phyloP scores from a whole-genome alignment of 2,888 invertebrate genomes.

The Ryuthela nishihirai region DNA sequence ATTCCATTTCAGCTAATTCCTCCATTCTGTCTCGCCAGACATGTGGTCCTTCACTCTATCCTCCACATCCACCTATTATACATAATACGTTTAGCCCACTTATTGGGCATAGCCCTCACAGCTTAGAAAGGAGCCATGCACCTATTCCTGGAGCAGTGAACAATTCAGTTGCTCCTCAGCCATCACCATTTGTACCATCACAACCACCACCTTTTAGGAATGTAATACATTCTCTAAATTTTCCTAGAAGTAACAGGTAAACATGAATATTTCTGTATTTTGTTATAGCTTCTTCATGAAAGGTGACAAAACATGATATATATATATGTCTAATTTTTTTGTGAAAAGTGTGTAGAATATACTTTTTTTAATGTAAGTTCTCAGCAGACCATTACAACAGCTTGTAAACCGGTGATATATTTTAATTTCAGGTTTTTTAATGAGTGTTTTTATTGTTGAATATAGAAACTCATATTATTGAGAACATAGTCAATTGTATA shows the following conservation, averaged over 20 bases:
- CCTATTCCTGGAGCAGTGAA: conserved; percentile 44
- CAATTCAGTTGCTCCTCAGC: conserved; percentile 47
- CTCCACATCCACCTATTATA: conserved; percentile 45
- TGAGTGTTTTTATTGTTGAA: too few relatives aligned
- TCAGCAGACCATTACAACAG: too few relatives aligned
- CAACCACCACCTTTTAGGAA: conserved; percentile 45
- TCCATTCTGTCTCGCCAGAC: conserved; percentile 48
- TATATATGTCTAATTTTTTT: too few relatives aligned
- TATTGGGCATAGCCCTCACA: conserved; percentile 50
- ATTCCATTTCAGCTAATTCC: conserved; percentile 41
- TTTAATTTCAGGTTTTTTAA: too few relatives aligned
- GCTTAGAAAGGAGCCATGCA: conserved; percentile 47
- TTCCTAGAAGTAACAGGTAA: conserved; percentile 47
- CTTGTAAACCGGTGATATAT: too few relatives aligned
- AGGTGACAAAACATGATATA: too few relatives aligned
- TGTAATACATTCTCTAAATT: conserved; percentile 49
- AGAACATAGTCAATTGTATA: too few relatives aligned
- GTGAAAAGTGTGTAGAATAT: too few relatives aligned
- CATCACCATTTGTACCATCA: conserved; percentile 47
- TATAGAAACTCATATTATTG: too few relatives aligned
- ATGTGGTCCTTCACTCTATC: conserved; percentile 46
- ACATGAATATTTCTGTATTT: not conserved
- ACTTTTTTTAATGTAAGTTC: too few relatives aligned
- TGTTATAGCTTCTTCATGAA: too few relatives aligned
- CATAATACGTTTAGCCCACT: conserved; percentile 50